Conservation (phyloP, 2,113 vertebrate genomes). For the Atlantisia rogersi region DNA sequence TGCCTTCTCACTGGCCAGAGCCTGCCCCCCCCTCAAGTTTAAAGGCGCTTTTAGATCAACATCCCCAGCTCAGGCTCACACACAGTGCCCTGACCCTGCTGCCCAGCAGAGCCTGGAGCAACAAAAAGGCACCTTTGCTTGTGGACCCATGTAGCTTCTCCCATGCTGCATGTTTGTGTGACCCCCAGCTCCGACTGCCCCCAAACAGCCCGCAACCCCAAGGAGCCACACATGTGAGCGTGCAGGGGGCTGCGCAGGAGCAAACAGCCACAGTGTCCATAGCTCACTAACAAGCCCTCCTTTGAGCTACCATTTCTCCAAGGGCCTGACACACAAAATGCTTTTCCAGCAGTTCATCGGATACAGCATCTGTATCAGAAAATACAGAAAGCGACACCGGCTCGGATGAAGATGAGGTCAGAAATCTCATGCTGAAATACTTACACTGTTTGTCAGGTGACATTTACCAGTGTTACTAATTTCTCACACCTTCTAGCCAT, state of each 20-base stretch:
- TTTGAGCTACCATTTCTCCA: neutral
- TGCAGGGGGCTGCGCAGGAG: neutral
- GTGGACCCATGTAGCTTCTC: neutral
- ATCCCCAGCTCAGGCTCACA: neutral
- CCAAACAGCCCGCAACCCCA: neutral
- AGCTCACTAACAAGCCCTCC: neutral
- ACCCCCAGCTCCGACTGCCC: neutral
- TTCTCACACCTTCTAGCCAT: neutral
- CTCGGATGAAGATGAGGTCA: conserved; percentile 54
- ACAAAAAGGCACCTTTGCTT: neutral
- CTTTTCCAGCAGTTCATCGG: conserved; percentile 31
- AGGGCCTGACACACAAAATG: neutral
- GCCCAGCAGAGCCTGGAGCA: neutral
- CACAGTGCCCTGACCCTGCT: neutral
- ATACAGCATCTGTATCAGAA: neutral
- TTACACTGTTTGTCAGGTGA: neutral
- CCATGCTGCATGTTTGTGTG: neutral
- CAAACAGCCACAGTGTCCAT: neutral
- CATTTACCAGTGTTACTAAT: neutral
- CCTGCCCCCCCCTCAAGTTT: neutral
- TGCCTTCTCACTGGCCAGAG: neutral
- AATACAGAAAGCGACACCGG: neutral
- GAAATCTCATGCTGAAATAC: neutral
- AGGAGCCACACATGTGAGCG: fast-evolving
- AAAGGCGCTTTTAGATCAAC: neutral